These are phyloP conservation scores for Acomys russatus DNA, from an alignment of 2,797 vertebrate genomes.

Conservation along the genomic window DNA sequence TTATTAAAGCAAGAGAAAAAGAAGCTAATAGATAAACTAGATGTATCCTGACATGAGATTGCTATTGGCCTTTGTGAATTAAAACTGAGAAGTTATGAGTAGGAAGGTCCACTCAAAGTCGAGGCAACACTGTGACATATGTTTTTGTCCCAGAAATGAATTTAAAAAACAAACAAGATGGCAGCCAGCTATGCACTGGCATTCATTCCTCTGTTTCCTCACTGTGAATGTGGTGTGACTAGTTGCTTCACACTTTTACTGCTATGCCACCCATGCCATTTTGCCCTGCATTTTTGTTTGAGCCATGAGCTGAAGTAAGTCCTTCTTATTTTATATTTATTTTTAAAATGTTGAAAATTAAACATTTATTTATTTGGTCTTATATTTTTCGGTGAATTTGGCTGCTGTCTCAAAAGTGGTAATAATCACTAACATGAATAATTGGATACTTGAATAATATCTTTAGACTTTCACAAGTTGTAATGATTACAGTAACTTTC, in stretches of 20 bases:
- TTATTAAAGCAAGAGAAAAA: background rate
- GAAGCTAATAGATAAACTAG: background rate
- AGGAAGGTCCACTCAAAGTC: background rate
- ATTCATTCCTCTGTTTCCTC: too few species aligned
- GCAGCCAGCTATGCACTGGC: background rate
- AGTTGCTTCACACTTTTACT: background rate
- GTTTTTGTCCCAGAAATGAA: background rate
- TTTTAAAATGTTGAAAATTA: background rate
- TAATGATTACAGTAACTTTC: background rate
- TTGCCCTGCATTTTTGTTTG: background rate
- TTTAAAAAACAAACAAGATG: background rate
- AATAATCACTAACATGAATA: background rate
- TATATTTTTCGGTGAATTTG: background rate
- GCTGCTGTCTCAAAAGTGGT: slow-evolving; percentile 5
- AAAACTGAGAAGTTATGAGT: background rate
- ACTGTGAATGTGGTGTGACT: too few species aligned
- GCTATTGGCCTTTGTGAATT: background rate
- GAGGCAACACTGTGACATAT: too few species aligned
- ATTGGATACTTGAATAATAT: background rate
- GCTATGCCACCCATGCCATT: background rate
- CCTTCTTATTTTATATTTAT: background rate
- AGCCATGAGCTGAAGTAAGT: background rate
- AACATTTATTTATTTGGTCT: slow-evolving; percentile 2
- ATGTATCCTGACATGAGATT: background rate
- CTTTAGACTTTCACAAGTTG: background rate